A percentile compares a stretch with the other conserved stretches of the same genome.
phyloP scores from a whole-genome alignment of 2,113 vertebrate species.

The Trachemys scripta region DNA sequence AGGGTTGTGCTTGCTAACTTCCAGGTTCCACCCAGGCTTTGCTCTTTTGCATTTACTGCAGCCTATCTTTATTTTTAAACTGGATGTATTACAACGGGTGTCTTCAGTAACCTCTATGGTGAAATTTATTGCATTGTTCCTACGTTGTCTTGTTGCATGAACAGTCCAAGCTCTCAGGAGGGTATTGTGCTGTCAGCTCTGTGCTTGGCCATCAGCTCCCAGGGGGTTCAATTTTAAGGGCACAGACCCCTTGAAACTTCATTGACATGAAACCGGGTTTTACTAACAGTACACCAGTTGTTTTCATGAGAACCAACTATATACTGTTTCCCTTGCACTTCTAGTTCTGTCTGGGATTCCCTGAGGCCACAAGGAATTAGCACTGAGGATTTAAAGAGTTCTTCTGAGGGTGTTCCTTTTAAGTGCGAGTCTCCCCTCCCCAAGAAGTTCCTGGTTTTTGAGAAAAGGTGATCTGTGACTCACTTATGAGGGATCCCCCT shows the following conservation, averaged over 20 bases:
- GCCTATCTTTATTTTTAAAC: neutral
- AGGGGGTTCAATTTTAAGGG: neutral
- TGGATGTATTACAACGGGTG: neutral
- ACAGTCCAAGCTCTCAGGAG: neutral
- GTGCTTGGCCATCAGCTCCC: neutral
- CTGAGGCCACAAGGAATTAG: neutral
- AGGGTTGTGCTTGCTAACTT: neutral
- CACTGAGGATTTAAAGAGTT: neutral
- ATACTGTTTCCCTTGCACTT: neutral
- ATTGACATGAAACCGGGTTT: constrained; percentile 36
- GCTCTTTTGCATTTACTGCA: neutral
- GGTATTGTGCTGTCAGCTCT: neutral
- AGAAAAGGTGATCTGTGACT: neutral
- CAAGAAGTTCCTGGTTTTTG: neutral
- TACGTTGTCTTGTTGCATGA: neutral
- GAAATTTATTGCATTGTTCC: neutral
- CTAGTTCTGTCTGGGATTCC: neutral
- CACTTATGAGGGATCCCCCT: no score
- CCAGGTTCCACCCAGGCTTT: neutral
- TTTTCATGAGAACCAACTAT: constrained; percentile 31
- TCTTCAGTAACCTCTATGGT: neutral
- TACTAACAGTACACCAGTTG: constrained; percentile 9
- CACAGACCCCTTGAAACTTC: constrained; percentile 10
- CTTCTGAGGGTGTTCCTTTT: constrained; percentile 8
- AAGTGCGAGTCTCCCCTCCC: neutral